Evolutionary conservation across 2,797 vertebrate genomes (phyloP), one percentile per base, ranked within the genome.

Genomic region (Miichthys miiuy): DNA sequence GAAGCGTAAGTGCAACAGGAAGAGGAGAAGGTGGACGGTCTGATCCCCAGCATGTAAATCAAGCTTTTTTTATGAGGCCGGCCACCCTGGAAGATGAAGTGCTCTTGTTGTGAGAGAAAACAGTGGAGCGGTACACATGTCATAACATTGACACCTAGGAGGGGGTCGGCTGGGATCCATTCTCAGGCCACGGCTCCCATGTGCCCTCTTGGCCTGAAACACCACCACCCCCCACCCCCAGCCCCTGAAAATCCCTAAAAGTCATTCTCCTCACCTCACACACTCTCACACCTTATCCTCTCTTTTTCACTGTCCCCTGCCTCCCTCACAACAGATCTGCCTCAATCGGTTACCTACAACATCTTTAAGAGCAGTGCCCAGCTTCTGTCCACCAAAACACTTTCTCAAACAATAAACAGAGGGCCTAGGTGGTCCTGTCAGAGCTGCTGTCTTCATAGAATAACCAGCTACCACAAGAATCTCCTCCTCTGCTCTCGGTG

Each of bases 81-180:
- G 95, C 97, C 97, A 97, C 97, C 97, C 94, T 82, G 95, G 95
- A 91, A 95, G 96, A 95, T 93, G 94, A 96, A 95, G 94, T 95
- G 94, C 92, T 93, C 91, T 93, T 97, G 96, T 97, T 98, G 96
- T 97, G 95, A 98, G 94, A 97, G 96, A 96, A 95, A 98, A 97
- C 97, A 98, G 94, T 64, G 92, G 94, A 95, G 95, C 91, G 86
- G 89, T 91, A 92, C 96, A 96, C 95, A 96, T 97, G 97, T 95
- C 96, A 95, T 95, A 96, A 96, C 93, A 96, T 93, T 95, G 96
- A 97, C 95, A 96, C 89, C 94, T 91, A 62, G 88, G 92, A 82
- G 82, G 92, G 72, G 80, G 93, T 93, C 80, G 86, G 87, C 92
- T 91, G 88, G 85, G 91, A 91, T 90, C 92, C 78, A 86, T 91